phyloP scores from a whole-genome alignment of 1,140 invertebrate genomes.

The Drosophila gunungcola region DNA sequence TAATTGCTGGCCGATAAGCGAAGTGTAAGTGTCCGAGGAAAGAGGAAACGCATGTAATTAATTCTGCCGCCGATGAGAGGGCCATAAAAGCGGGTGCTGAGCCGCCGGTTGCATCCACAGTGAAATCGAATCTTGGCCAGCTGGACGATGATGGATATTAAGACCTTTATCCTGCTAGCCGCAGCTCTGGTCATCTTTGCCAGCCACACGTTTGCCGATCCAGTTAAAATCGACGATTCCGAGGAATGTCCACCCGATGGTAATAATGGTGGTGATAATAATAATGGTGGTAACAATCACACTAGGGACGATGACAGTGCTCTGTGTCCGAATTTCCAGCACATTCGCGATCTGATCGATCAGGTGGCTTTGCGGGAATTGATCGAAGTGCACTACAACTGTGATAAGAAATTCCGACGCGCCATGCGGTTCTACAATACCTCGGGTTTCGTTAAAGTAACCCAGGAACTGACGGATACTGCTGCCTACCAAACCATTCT shows the following conservation, averaged over 20 bases:
- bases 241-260: constrained; percentile 7
- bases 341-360: constrained; percentile 54
- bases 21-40: constrained; percentile 26
- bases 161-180: constrained; percentile 11
- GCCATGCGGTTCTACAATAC: constrained; percentile 63
- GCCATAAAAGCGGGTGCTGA: constrained; percentile 60
- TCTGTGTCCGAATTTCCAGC: constrained; percentile 49
- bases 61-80: not conserved
- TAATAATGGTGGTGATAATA: not conserved
- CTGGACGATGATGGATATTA: constrained; percentile 39
- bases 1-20: constrained; percentile 62
- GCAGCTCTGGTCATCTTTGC: constrained; percentile 30
- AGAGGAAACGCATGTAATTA: constrained; percentile 57
- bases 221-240: not conserved
- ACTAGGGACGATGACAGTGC: not conserved
- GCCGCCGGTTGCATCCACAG: constrained; percentile 10
- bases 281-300: not conserved
- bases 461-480: constrained; percentile 47
- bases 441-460: constrained; percentile 27
- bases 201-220: constrained; percentile 4
- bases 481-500: constrained; percentile 36
- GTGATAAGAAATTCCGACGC: constrained; percentile 56
- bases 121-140: constrained; percentile 16
- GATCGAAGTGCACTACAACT: constrained; percentile 61
- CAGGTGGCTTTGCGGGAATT: constrained; percentile 22